phyloP scores from a whole-genome alignment of 2,113 vertebrate genomes.

The Rhinopomastus cyanomelas region DNA sequence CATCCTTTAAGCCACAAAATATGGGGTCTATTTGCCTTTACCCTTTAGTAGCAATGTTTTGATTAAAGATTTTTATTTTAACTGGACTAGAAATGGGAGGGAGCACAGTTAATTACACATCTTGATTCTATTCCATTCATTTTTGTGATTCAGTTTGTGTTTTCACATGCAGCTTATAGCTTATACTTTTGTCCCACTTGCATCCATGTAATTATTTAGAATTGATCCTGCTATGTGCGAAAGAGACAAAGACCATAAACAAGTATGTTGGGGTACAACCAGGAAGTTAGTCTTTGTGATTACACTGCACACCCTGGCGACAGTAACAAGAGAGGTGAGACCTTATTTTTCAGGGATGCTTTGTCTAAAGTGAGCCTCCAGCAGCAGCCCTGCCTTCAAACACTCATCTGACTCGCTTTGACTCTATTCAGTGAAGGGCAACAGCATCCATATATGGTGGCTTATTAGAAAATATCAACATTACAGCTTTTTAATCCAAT shows the following conservation, averaged over 20 bases:
- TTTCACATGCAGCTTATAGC: background rate
- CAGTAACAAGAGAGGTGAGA: background rate
- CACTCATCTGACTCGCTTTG: background rate
- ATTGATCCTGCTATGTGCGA: background rate
- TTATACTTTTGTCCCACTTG: background rate
- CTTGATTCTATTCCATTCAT: background rate
- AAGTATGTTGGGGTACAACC: background rate
- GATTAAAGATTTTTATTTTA: background rate
- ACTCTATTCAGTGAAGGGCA: constrained; percentile 2
- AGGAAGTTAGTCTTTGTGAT: background rate
- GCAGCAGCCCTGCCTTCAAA: background rate
- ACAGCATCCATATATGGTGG: background rate
- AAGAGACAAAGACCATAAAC: background rate
- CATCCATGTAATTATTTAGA: background rate
- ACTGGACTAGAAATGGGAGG: background rate
- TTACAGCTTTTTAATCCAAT: constrained; percentile 41
- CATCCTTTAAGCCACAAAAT: background rate
- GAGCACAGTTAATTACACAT: background rate
- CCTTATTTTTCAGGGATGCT: background rate
- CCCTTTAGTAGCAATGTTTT: background rate
- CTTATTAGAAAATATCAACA: constrained; percentile 29
- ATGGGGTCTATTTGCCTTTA: background rate
- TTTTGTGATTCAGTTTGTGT: background rate
- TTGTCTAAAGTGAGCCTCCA: background rate
- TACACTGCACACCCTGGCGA: background rate